phyloP scores from a whole-genome alignment of 1,140 invertebrate genomes.

The Eupeodes corollae region DNA sequence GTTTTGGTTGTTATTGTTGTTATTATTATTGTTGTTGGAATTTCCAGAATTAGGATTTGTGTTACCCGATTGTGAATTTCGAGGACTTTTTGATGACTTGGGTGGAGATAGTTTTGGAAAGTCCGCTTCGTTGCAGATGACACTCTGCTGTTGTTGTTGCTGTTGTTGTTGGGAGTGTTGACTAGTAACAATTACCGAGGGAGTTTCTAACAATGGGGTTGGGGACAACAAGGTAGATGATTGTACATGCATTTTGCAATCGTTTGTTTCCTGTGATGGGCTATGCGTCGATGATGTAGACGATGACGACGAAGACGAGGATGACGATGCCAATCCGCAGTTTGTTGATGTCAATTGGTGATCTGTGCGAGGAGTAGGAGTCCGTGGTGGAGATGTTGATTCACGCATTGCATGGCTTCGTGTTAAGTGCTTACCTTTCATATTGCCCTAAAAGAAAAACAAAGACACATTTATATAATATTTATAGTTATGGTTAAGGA shows the following conservation, averaged over 20 bases:
- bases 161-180: constrained; percentile 28
- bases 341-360: constrained; percentile 15
- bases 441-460: constrained; percentile 42
- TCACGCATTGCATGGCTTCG: constrained; percentile 82
- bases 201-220: constrained; percentile 38
- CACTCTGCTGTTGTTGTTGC: constrained; percentile 22
- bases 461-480: neutral
- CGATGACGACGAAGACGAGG: constrained; percentile 27
- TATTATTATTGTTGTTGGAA: constrained; percentile 5
- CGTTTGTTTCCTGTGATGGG: constrained; percentile 30
- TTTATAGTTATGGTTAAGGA: neutral
- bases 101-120: constrained; percentile 35
- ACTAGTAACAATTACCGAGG: constrained; percentile 35
- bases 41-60: constrained; percentile 1
- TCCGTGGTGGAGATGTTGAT: constrained; percentile 70
- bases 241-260: constrained; percentile 17
- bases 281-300: constrained; percentile 18
- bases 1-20: constrained; percentile 6
- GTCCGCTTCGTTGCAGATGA: constrained; percentile 30
- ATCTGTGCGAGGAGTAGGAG: constrained; percentile 43
- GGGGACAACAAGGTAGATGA: constrained; percentile 11
- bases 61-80: constrained; percentile 10
- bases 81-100: constrained; percentile 25
- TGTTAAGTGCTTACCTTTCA: constrained; percentile 71
- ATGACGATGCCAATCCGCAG: constrained; percentile 20